phyloP scores from a whole-genome alignment of 2,888 invertebrate species.

The Oxystoma pomonae region DNA sequence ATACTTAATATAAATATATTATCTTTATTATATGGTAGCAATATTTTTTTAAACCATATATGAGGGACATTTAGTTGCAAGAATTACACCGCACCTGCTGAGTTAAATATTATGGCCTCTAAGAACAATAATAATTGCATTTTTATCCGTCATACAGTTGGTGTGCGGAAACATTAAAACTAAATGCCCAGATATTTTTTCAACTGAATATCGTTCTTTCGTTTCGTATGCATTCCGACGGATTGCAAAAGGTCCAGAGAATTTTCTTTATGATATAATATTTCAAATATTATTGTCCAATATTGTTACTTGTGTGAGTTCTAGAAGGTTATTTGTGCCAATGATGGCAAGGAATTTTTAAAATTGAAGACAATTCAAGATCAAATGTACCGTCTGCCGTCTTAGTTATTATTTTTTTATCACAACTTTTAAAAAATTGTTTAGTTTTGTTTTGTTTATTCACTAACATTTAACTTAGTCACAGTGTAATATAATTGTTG shows the following conservation, averaged over 20 bases:
- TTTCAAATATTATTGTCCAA: constrained; percentile 44
- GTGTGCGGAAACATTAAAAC: neutral
- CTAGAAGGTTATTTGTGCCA: constrained; percentile 38
- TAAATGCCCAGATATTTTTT: neutral
- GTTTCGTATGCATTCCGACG: neutral
- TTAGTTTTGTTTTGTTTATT: too few species aligned
- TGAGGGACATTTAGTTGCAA: too few species aligned
- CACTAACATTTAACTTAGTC: too few species aligned
- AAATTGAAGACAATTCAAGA: constrained; percentile 42
- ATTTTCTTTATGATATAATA: constrained; percentile 25
- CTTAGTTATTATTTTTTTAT: too few species aligned
- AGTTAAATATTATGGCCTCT: neutral
- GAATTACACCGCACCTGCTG: neutral
- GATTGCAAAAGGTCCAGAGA: constrained; percentile 9
- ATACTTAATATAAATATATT: too few species aligned
- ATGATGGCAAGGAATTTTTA: constrained; percentile 40
- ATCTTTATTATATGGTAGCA: too few species aligned
- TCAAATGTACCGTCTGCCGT: too few species aligned
- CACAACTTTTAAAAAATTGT: too few species aligned
- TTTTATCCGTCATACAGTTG: neutral
- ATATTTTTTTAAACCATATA: too few species aligned
- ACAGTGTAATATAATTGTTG: too few species aligned
- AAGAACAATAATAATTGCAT: neutral
- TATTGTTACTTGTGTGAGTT: constrained; percentile 44
- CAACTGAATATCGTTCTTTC: neutral